Conservation (phyloP, 2,888 invertebrate species). For the Athrips mouffetella region DNA sequence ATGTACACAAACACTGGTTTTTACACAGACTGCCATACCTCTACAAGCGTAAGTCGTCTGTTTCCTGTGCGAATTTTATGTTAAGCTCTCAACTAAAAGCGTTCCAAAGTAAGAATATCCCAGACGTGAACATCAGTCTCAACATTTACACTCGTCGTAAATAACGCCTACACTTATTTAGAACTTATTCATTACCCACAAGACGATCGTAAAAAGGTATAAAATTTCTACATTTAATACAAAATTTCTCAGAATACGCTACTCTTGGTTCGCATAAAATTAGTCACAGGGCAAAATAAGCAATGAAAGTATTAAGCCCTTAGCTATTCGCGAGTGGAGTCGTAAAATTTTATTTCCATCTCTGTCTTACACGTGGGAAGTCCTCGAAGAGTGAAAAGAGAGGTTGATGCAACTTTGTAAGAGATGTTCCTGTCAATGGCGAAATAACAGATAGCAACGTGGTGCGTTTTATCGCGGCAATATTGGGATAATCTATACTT, state of each 20-base stretch:
- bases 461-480: constrained; percentile 38
- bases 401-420: constrained; percentile 54
- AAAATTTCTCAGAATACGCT: constrained; percentile 48
- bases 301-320: constrained; percentile 63
- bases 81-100: background rate
- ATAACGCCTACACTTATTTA: constrained; percentile 11
- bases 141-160: background rate
- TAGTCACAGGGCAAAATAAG: constrained; percentile 70
- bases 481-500: constrained; percentile 3
- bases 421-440: constrained; percentile 47
- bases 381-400: constrained; percentile 38
- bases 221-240: constrained; percentile 32
- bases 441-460: constrained; percentile 54
- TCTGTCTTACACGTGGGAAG: constrained; percentile 31
- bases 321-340: constrained; percentile 59
- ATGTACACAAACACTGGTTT: no score
- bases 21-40: no score
- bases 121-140: background rate
- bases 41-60: no score
- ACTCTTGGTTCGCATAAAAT: constrained; percentile 58
- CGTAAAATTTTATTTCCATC: constrained; percentile 54
- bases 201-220: constrained; percentile 29
- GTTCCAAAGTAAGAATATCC: background rate
- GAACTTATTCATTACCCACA: constrained; percentile 31
- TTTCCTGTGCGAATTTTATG: no score